Conservation (phyloP, 2,797 vertebrate genomes). For the Falco peregrinus region DNA sequence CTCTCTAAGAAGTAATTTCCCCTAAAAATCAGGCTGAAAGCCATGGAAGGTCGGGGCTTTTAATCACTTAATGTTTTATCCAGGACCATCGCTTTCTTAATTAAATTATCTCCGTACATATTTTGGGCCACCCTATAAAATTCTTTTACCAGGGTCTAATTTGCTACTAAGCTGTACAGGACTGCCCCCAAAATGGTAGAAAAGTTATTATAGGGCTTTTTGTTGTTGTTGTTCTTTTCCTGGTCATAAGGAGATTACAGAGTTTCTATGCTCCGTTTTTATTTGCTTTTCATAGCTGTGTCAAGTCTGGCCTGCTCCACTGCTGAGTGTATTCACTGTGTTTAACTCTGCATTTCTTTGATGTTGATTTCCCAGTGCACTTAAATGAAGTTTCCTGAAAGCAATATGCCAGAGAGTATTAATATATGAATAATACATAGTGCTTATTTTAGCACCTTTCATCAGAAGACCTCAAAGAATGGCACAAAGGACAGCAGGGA, state of each 20-base stretch:
- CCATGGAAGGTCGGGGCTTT: neutral
- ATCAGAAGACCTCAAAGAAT: conserved; percentile 7
- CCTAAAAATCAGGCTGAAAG: neutral
- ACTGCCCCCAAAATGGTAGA: neutral
- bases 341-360: conserved; percentile 35
- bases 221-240: neutral
- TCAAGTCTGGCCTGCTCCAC: neutral
- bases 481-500: neutral
- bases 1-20: neutral
- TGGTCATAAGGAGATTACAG: neutral
- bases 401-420: conserved; percentile 30
- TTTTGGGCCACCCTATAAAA: neutral
- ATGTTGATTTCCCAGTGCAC: conserved; percentile 40
- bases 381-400: conserved; percentile 53
- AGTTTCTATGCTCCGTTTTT: neutral
- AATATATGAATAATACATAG: conserved; percentile 56
- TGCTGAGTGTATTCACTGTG: neutral
- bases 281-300: conserved; percentile 9
- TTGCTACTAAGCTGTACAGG: neutral
- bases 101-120: neutral
- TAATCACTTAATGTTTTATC: neutral
- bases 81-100: neutral
- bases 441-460: conserved; percentile 40
- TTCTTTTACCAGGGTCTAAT: neutral
- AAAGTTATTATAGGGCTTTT: neutral